A percentile compares a stretch with the other conserved stretches of the same genome.
phyloP scores from a whole-genome alignment of 2,888 invertebrate species.

The Taenaris catops region DNA sequence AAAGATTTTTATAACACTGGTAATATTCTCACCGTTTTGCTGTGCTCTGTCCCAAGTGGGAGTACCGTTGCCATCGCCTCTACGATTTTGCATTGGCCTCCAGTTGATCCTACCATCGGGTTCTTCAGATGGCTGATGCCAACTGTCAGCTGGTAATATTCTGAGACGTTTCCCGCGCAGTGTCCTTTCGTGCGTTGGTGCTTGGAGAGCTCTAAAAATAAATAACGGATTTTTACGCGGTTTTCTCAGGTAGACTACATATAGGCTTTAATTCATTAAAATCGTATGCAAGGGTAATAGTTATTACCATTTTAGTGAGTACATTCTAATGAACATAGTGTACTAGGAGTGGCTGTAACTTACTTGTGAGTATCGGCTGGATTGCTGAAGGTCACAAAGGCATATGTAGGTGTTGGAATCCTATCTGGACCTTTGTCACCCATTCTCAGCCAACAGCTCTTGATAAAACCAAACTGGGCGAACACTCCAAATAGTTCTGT shows the following conservation, averaged over 20 bases:
- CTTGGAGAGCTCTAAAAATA: slow-evolving; percentile 53
- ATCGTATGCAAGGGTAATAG: too few species aligned
- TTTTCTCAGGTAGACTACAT: too few species aligned
- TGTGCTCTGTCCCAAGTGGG: slow-evolving; percentile 11
- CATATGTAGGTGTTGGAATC: slow-evolving; percentile 60
- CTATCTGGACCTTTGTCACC: slow-evolving; percentile 53
- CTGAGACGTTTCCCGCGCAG: slow-evolving; percentile 57
- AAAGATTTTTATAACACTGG: too few species aligned
- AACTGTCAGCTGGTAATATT: slow-evolving; percentile 79
- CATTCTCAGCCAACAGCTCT: slow-evolving; percentile 76
- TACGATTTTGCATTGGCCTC: slow-evolving; percentile 37
- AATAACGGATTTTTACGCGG: too few species aligned
- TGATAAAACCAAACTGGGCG: slow-evolving; percentile 77
- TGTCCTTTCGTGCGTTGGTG: slow-evolving; percentile 52
- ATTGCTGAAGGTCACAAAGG: slow-evolving; percentile 77
- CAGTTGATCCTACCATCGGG: slow-evolving; percentile 52
- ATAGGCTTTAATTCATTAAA: too few species aligned
- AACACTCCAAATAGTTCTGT: slow-evolving; percentile 75
- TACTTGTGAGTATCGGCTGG: slow-evolving; percentile 77
- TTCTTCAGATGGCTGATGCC: slow-evolving; percentile 79
- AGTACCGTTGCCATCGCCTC: slow-evolving; percentile 14
- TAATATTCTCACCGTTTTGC: too few species aligned
- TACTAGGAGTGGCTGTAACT: too few species aligned
- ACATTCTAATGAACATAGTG: too few species aligned
- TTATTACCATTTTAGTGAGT: too few species aligned